Conservation (phyloP, 1,140 invertebrate species). For the Bombus huntii region DNA sequence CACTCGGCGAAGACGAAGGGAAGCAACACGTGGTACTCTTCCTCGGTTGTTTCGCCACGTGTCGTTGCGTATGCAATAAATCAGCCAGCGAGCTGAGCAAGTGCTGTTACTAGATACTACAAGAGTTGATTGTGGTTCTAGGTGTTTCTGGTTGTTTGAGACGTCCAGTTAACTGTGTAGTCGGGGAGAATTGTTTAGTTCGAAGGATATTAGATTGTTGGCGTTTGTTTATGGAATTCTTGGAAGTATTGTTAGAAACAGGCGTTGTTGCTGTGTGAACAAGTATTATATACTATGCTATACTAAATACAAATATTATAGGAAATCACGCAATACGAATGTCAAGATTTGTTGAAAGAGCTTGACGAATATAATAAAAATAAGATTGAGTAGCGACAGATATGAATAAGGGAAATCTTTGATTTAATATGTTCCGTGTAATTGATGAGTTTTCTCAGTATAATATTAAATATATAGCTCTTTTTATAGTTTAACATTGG, state of each 20-base stretch:
- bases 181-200: no score
- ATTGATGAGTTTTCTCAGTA: neutral
- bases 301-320: neutral
- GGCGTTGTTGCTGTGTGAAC: neutral
- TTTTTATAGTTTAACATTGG: neutral
- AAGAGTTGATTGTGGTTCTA: neutral
- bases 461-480: neutral
- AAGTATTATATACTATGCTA: neutral
- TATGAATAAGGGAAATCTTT: neutral
- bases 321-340: neutral
- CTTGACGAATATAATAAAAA: neutral
- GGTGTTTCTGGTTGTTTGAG: neutral
- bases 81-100: neutral
- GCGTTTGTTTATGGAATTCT: no score
- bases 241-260: neutral
- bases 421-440: neutral
- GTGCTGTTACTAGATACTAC: neutral
- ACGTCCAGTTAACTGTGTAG: neutral
- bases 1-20: neutral
- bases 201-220: no score
- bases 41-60: neutral
- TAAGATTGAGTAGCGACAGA: no score
- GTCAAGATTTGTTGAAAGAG: neutral
- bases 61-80: constrained; percentile 14
- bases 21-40: constrained; percentile 32